Base-by-base conservation (phyloP, 2,797 vertebrate genomes). In the Rhinichthys osculus region DNA sequence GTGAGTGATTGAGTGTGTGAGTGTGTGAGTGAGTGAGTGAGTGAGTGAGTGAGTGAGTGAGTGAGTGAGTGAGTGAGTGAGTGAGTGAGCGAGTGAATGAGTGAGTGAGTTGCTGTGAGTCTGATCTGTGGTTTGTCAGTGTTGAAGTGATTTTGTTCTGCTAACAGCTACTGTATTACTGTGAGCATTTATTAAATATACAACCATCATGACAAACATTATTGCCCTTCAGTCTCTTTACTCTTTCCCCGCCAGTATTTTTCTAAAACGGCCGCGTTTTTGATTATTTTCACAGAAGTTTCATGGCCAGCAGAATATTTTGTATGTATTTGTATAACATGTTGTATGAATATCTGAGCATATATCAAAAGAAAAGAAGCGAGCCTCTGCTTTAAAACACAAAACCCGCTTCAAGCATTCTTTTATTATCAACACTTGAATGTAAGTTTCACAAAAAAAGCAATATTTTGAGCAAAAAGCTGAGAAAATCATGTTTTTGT, bases 91-190 rank as follows among this genome's bases (percentile, higher is more conserved):
- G 84, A 73, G 23, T 62, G 54, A 66, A 35, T 66, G 44, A 86
- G 80, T 27, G 27, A 27, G 27, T 27, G 27, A 27, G 27, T n/a
- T 71, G 44, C 67, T 3, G 64, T 73, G 16, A 30, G 38, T 85
- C 64, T 30, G 30, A 30, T 30, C 30, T 50, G n/a, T 30, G 83
- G 87, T 78, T 87, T 85, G n/a, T 73, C 76, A 52, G 79, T 92
- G 90, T 87, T 83, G 82, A 91, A 86, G 71, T 83, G 70, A 81
- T 88, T 89, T 90, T n/a, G 54, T 16, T 59, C 23, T n/a, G 21
- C 92, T 69, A n/a, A 78, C 81, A 80, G 85, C 74, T 77, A 35
- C 84, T 91, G 87, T 66, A 89, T 90, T 89, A 71, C 82, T 1
- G 6, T 17, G 16, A 33, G 44, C 1, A 35, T 84, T 86, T 80